Evolutionary conservation across 2,888 invertebrate genomes (phyloP), one percentile per base, ranked within the genome.

Genomic region (Apodemia mormo): DNA sequence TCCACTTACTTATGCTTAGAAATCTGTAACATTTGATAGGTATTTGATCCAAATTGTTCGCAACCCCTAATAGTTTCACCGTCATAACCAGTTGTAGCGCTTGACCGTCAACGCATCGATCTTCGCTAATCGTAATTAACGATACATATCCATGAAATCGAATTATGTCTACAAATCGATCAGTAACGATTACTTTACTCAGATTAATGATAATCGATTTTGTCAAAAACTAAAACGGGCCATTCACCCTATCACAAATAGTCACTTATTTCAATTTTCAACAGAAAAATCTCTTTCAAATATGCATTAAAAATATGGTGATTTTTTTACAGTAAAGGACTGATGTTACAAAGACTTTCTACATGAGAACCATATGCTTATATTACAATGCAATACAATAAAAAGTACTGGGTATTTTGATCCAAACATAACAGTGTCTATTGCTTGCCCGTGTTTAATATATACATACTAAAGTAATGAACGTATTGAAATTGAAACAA

Each of bases 61-160:
- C 75, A 69, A 82, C 81, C 83, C 75, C 90, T 88, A 87, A 75
- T 80, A 81, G 86, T 92, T 91, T 91, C 90, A 83, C 89, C 83
- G 76, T 80, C 75, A 83, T 82, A 90, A 92, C 90, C 89, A 88
- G 92, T 90, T 74, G 76, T 77, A 71, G 76, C 74, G 80, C 79
- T 78, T 73, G 80, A 78, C 74, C 78, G 78, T 77, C 81, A 83
- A 84, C 82, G 82, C 85, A 88, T 88, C 87, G 86, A 87, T 87
- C 85, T 86, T 84, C 79, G 80, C 85, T 84, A 86, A 87, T 86
- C 84, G 86, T 88, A 89, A 92, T 91, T 90, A 91, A 90, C 86
- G 85, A 86, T 83, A 82, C 80, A 76, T 80, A 82, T 81, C 86
- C 83, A 85, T 87, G 88, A 88, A 90, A 89, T 87, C 85, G 84